These are phyloP conservation scores for Propithecus coquereli DNA, from an alignment of 2,113 vertebrate species.

Conservation along the genomic window DNA sequence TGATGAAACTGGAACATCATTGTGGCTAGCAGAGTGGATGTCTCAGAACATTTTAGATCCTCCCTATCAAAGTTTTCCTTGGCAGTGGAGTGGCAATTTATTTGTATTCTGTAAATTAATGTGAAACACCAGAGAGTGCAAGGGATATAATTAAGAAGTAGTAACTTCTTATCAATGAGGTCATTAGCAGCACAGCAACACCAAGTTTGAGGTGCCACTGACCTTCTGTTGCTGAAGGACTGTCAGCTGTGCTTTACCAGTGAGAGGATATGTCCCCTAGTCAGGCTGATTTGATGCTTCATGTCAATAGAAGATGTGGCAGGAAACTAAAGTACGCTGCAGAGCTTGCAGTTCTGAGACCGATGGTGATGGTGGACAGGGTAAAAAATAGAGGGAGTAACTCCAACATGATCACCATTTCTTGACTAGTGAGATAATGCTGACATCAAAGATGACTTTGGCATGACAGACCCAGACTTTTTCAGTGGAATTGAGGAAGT, in stretches of 20 bases:
- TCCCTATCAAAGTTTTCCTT: conserved; percentile 24
- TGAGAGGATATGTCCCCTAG: not conserved
- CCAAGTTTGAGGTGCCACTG: not conserved
- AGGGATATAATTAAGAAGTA: not conserved
- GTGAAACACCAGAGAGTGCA: not conserved
- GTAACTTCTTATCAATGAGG: not conserved
- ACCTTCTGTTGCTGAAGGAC: conserved; percentile 12
- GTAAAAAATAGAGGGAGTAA: not conserved
- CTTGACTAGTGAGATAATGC: not conserved
- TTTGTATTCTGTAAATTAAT: conserved; percentile 24
- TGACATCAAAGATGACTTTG: not conserved
- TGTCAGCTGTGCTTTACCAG: not conserved
- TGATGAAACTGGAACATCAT: not conserved
- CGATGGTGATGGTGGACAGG: not conserved
- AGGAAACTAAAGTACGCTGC: not conserved
- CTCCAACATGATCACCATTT: not conserved
- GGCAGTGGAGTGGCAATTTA: conserved; percentile 18
- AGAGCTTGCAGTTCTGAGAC: not conserved
- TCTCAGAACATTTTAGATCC: not conserved
- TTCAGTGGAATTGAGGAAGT: not conserved
- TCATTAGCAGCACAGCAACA: not conserved
- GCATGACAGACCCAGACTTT: not conserved
- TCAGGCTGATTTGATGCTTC: conserved; percentile 8
- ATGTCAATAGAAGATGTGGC: not conserved
- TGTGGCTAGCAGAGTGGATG: conserved; percentile 14